Base-by-base conservation (phyloP, 2,113 vertebrate genomes). In the Fulica atra region DNA sequence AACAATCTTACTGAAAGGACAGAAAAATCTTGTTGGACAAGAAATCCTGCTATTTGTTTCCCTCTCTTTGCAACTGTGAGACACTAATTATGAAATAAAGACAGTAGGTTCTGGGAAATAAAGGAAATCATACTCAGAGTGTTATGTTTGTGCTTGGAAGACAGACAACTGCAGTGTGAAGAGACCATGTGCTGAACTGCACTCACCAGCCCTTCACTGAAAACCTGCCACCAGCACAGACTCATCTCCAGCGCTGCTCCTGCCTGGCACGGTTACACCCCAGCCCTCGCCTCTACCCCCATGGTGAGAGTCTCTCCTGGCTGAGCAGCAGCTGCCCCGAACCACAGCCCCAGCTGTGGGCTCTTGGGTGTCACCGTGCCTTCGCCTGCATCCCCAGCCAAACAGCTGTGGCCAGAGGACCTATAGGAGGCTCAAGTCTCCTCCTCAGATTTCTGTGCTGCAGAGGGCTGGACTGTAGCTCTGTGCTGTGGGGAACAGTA, bases 261-360 rank as follows among this genome's bases (percentile, higher is more conserved):
- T 86, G 70, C 46, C 36, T 60, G 36, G 7, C 33, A 7, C 1
- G 1, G 59, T 18, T 46, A 35, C 53, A 24, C 0, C 3, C 36
- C 56, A 84, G 46, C 31, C 31, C 56, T 50, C 0, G 1, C 13
- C 53, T 14, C 66, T 65, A 50, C 14, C 51, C 31, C 36, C 65
- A 7, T 4, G 3, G 63, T 44, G 59, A 0, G 0, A 61, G 17
- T 3, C 10, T 24, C 3, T 11, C 26, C 51, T 28, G 25, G 51
- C 51, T 53, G 51, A 53, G 51, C 51, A 53, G 51, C 25, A 15
- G 51, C 51, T 53, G 51, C 51, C 26, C 53, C 12, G 17, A 72
- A 35, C 0, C 0, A 46, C 51, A 53, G 44, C 20, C 33, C 36
- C 64, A 77, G 12, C 40, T 0, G 0, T 14, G 50, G 59, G 25